Evolutionary conservation across 2,113 vertebrate genomes (phyloP), one percentile per base, ranked within the genome.

Genomic region (Melanostigma gelatinosum): DNA sequence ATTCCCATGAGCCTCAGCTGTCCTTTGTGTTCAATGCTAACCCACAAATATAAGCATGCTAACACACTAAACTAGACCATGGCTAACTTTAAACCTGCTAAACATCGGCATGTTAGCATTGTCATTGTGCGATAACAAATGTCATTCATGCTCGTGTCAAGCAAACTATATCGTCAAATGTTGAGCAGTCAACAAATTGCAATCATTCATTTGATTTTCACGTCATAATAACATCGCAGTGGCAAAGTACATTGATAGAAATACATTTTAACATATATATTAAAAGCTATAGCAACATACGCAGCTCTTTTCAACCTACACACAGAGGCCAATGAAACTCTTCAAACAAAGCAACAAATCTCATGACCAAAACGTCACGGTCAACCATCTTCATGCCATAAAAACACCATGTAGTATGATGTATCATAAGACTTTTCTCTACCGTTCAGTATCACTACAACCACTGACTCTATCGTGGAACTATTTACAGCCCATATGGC

Each of bases 401-500:
- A 77, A 79, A 80, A 63, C 13, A 61, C 22, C 8, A 4, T 57
- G 24, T 13, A 3, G 22, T 20, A 18, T 70, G 54, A 75, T 79
- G 18, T 73, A 74, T 80, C 70, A 63, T 55, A 64, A 63, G 67
- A 52, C 27, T 8, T 75, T 24, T 82, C 79, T 82, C 72, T 75
- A 13, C 20, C 46, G 69, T 90, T 79, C 80, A 82, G 87, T 90
- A 86, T 89, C 87, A 52, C 44, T 64, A 50, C 72, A 69, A 69
- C 73, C 58, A 34, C 92, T 93, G 89, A 92, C 89, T 93, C 85
- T 89, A 90, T 92, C 83, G 20, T 69, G 65, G 90, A 93, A 88
- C 62, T 92, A 94, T 95, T 95, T 95, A 95, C 90, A 80, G 90
- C 83, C 93, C 93, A 93, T 93, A 79, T 94, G 93, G 93, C 87